Percentiles rank a stretch among this genome's conserved stretches.
phyloP scores from a whole-genome alignment of 2,113 vertebrate species.

The Lanius ludovicianus region DNA sequence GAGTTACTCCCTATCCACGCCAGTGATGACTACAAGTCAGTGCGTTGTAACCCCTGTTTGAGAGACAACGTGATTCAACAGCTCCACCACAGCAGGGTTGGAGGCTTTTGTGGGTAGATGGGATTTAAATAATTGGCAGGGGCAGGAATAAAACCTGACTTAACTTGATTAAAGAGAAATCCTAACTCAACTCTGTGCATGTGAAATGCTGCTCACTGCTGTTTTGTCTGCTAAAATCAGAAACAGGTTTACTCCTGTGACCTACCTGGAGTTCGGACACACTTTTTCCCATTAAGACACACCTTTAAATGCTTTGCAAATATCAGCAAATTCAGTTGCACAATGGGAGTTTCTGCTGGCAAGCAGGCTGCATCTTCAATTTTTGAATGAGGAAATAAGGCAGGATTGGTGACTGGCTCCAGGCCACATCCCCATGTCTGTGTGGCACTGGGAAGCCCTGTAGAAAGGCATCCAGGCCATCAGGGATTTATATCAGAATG shows the following conservation, averaged over 20 bases:
- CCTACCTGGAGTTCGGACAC: neutral
- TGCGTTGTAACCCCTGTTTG: neutral
- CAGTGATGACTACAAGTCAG: neutral
- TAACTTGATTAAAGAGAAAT: neutral
- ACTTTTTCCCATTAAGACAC: slow-evolving; percentile 10
- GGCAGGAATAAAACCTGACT: neutral
- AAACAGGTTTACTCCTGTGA: neutral
- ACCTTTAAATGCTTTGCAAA: slow-evolving; percentile 48
- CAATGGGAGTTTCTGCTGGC: slow-evolving; percentile 57
- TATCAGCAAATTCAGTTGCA: slow-evolving; percentile 62
- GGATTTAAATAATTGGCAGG: slow-evolving; percentile 28
- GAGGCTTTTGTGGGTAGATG: neutral
- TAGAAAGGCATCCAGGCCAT: neutral
- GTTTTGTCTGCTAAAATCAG: neutral
- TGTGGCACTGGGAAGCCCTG: neutral
- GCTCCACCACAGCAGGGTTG: neutral
- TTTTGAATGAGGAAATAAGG: slow-evolving; percentile 54
- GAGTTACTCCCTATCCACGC: rapidly evolving
- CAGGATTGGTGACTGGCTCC: slow-evolving; percentile 8
- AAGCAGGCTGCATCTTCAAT: slow-evolving; percentile 26
- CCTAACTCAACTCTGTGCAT: neutral
- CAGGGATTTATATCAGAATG: neutral
- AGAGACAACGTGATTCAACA: neutral
- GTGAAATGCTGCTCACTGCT: neutral
- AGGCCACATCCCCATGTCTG: neutral